Percentiles rank a stretch among this genome's conserved stretches.
Evolutionary conservation across 2,888 invertebrate species (phyloP).

Genomic region (Drepanosiphum platanoidis): DNA sequence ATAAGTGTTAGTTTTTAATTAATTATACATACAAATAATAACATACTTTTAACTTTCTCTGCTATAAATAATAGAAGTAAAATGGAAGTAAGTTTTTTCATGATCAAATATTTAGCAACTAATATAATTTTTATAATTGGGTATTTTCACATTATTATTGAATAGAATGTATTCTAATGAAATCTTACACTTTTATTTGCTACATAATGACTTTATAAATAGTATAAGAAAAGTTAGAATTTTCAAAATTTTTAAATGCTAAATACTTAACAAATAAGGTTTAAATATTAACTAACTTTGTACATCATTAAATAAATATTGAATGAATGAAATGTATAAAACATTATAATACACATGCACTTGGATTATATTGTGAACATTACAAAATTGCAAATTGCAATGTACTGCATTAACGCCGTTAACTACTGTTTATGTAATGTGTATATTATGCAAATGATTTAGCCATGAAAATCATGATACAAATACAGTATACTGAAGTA

Average conservation of each 20-base stretch:
- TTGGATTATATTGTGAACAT: too few relatives aligned
- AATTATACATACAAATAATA: neutral
- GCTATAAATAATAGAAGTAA: conserved; percentile 24
- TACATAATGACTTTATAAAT: neutral
- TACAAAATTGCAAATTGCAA: too few relatives aligned
- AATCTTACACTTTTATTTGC: neutral
- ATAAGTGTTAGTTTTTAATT: neutral
- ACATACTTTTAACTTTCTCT: conserved; percentile 16
- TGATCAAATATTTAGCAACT: neutral
- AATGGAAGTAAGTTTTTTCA: conserved; percentile 22
- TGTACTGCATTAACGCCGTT: too few relatives aligned
- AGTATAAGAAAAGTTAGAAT: neutral
- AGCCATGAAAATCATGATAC: too few relatives aligned
- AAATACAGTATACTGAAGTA: too few relatives aligned
- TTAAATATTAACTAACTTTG: neutral
- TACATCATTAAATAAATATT: neutral
- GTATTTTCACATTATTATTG: neutral
- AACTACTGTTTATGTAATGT: too few relatives aligned
- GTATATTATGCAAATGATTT: too few relatives aligned
- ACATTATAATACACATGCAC: too few relatives aligned
- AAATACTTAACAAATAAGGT: neutral
- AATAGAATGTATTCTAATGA: neutral
- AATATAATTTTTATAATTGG: neutral
- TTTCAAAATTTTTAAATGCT: neutral
- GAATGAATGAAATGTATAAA: neutral